A percentile compares a stretch with the other conserved stretches of the same genome.
These are phyloP conservation scores for Neodontobutis hainanensis DNA, from an alignment of 2,113 vertebrate species.

Conservation along the genomic window DNA sequence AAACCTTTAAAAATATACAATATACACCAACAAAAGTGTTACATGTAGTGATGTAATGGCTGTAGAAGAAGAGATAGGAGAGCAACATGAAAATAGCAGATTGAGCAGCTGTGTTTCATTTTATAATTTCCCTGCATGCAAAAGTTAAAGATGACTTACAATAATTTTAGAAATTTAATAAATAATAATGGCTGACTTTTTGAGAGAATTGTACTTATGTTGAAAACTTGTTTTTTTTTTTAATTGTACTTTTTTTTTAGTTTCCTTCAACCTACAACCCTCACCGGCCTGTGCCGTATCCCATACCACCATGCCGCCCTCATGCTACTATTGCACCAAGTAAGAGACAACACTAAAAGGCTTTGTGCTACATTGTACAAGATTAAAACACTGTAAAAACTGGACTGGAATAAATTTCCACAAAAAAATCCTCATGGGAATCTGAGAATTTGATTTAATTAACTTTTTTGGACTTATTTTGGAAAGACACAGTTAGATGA, in stretches of 20 bases:
- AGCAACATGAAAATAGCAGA: too few relatives aligned
- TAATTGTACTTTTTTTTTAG: slow-evolving; percentile 71
- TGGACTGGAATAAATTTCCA: neutral
- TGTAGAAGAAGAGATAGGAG: too few relatives aligned
- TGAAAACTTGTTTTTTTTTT: neutral
- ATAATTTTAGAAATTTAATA: neutral
- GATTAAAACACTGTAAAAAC: neutral
- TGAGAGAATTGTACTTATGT: too few relatives aligned
- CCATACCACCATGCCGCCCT: slow-evolving; percentile 94
- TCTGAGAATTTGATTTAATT: neutral
- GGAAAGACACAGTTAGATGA: neutral
- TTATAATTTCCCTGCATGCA: too few relatives aligned
- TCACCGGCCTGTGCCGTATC: slow-evolving; percentile 95
- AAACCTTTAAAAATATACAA: too few relatives aligned
- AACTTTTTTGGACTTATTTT: neutral
- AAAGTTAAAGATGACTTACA: neutral
- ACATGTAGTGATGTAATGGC: too few relatives aligned
- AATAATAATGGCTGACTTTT: too few relatives aligned
- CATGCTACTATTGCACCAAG: slow-evolving; percentile 97
- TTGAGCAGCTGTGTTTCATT: too few relatives aligned
- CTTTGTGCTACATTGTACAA: neutral
- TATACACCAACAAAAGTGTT: too few relatives aligned
- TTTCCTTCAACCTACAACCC: slow-evolving; percentile 95
- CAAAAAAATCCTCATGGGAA: neutral
- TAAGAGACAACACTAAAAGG: slow-evolving; percentile 75